These are phyloP conservation scores for Hipparchia sbordonii DNA, from an alignment of 2,888 invertebrate species.

Conservation along the genomic window DNA sequence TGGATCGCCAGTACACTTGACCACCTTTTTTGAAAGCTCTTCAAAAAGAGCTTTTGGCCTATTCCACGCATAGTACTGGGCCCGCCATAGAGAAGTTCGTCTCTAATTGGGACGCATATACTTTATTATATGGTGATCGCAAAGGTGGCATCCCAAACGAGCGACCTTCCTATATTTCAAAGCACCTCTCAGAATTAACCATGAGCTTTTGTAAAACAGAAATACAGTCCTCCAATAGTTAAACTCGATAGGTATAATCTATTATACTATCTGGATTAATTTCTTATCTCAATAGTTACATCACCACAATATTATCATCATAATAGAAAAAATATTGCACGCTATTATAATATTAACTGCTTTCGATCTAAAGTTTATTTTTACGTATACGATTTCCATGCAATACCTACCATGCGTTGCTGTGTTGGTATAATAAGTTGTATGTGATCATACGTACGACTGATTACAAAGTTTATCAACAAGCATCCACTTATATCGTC, in stretches of 20 bases:
- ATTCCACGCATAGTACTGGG: no score
- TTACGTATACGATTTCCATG: background rate
- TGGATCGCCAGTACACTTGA: no score
- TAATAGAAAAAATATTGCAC: background rate
- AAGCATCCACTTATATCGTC: slow-evolving; percentile 45
- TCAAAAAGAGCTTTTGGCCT: no score
- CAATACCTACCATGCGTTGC: background rate
- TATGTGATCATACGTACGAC: slow-evolving; percentile 10
- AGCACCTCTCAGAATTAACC: background rate
- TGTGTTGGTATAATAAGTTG: background rate
- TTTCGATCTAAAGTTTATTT: background rate
- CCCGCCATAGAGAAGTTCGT: no score
- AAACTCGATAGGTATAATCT: slow-evolving; percentile 2
- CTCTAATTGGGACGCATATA: no score
- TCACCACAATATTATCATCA: background rate
- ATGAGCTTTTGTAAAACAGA: background rate
- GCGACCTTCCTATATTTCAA: no score
- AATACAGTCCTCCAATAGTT: background rate
- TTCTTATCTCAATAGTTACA: background rate
- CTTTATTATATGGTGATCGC: no score
- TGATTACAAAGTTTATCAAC: slow-evolving; percentile 55
- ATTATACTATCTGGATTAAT: slow-evolving; percentile 6
- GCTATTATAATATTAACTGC: background rate
- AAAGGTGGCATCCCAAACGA: no score
- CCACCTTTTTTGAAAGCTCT: no score